Evolutionary conservation across 2,113 vertebrate species (phyloP).

Genomic region (Noturus placidus): DNA sequence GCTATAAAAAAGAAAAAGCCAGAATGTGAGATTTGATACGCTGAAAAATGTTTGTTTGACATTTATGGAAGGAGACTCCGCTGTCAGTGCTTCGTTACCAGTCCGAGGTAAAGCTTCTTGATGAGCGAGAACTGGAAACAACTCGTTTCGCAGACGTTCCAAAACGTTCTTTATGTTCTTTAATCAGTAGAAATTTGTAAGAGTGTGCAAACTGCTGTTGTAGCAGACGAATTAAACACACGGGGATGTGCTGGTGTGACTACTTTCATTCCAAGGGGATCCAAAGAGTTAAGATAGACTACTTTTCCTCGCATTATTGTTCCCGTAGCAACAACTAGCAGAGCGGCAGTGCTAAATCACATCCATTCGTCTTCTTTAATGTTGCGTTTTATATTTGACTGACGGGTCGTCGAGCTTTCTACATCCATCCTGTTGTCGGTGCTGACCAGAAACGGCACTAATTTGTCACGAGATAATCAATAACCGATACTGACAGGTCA

Average conservation of each 20-base stretch:
- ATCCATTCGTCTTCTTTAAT: background rate
- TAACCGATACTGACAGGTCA: no score
- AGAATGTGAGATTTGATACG: background rate
- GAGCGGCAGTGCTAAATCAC: background rate
- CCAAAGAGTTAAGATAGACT: background rate
- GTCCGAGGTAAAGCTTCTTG: background rate
- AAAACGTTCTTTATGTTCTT: no score
- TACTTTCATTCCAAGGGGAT: no score
- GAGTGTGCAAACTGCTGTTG: no score
- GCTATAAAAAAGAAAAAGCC: background rate
- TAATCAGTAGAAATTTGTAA: background rate
- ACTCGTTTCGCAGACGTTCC: background rate
- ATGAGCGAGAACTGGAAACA: background rate
- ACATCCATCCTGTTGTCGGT: background rate
- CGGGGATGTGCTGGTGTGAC: no score
- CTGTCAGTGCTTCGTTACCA: background rate
- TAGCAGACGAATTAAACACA: no score
- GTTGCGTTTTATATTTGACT: background rate
- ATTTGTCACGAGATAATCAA: background rate
- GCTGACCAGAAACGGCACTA: background rate
- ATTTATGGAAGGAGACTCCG: background rate
- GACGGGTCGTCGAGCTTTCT: background rate
- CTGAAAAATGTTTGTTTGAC: background rate
- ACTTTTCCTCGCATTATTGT: background rate
- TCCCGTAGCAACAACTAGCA: background rate